Evolutionary conservation across 2,113 vertebrate species (phyloP).

Genomic region (Phalacrocorax aristotelis): DNA sequence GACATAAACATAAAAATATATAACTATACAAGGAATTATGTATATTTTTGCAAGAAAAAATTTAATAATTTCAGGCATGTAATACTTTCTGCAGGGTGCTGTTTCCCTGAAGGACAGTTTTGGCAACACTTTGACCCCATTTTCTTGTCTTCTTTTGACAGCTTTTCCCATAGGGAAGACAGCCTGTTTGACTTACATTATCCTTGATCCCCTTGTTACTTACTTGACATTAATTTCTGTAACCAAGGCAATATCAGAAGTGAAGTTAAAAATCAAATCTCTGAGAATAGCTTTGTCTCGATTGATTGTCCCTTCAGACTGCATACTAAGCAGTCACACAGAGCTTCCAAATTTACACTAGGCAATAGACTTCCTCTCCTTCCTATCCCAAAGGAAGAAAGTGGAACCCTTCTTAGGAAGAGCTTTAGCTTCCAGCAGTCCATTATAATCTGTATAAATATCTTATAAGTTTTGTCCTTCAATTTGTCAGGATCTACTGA

Average conservation of each 20-base stretch:
- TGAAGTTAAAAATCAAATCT: slow-evolving; percentile 35
- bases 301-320: not conserved
- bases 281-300: not conserved
- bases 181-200: slow-evolving; percentile 18
- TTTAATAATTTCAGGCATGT: not conserved
- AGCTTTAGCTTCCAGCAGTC: slow-evolving; percentile 1
- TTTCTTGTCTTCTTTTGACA: not conserved
- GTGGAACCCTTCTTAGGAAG: not conserved
- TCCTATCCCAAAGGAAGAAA: not conserved
- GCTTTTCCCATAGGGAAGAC: not conserved
- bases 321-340: not conserved
- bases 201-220: slow-evolving; percentile 33
- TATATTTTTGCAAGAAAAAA: not conserved
- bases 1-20: not conserved
- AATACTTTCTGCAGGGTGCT: not conserved
- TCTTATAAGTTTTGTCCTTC: not conserved
- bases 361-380: not conserved
- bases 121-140: not conserved
- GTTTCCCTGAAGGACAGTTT: not conserved
- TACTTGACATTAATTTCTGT: slow-evolving; percentile 53
- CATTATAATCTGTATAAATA: not conserved
- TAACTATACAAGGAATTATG: not conserved
- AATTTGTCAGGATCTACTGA: not conserved
- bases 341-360: not conserved
- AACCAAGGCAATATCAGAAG: slow-evolving; percentile 8